Evolutionary conservation across 2,888 invertebrate genomes (phyloP).

Genomic region (Cantharis rustica): DNA sequence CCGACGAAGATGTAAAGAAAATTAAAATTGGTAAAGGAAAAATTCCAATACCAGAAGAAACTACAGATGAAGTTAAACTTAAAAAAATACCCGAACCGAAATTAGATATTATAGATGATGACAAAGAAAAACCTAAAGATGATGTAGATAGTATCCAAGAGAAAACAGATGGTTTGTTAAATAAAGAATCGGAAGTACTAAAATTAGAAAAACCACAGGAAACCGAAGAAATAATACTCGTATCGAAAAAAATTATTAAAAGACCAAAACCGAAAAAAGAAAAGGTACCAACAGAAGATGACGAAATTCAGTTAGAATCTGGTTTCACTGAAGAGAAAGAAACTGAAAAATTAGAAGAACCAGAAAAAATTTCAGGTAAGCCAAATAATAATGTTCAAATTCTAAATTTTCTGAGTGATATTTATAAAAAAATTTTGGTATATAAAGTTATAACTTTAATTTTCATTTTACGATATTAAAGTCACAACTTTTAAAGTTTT

Average conservation of each 20-base stretch:
- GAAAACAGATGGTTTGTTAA: conserved; percentile 51
- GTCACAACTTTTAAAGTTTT: no score
- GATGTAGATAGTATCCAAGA: conserved; percentile 55
- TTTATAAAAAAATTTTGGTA: no score
- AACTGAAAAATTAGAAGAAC: neutral
- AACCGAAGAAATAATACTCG: conserved; percentile 30
- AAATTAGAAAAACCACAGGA: conserved; percentile 42
- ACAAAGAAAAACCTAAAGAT: conserved; percentile 43
- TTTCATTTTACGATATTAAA: no score
- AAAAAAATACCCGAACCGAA: conserved; percentile 54
- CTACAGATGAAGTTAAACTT: conserved; percentile 45
- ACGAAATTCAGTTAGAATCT: conserved; percentile 28
- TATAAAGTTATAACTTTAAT: no score
- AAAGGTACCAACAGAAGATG: conserved; percentile 31
- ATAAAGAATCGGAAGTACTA: conserved; percentile 44
- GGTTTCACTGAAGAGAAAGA: neutral
- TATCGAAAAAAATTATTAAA: conserved; percentile 25
- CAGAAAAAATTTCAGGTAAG: conserved; percentile 1
- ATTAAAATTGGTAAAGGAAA: conserved; percentile 56
- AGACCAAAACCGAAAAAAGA: conserved; percentile 29
- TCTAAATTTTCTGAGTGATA: neutral
- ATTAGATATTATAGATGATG: conserved; percentile 31
- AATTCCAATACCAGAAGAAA: conserved; percentile 48
- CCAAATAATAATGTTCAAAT: neutral
- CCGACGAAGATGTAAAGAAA: conserved; percentile 48